Evolutionary conservation across 2,113 vertebrate species (phyloP).

Genomic region (Salvelinus alpinus): DNA sequence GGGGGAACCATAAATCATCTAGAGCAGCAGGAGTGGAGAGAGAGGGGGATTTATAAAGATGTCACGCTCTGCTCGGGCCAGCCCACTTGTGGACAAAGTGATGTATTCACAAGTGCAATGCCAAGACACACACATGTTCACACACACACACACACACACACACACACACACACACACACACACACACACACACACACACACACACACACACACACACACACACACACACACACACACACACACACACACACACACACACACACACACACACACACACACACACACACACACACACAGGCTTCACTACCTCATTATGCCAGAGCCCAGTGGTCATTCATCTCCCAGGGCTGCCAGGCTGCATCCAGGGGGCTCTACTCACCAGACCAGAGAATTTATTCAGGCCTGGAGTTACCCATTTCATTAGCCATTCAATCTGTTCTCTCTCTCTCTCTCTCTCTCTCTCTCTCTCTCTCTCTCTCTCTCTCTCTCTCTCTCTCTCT

Average conservation of each 20-base stretch:
- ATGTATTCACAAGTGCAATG: conserved; percentile 95
- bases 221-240: conserved; percentile 59
- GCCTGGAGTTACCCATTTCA: conserved; percentile 94
- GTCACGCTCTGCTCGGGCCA: conserved; percentile 77
- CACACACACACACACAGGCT: no score
- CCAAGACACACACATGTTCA: conserved; percentile 77
- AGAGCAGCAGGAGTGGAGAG: conserved; percentile 81
- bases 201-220: conserved; percentile 59
- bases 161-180: no score
- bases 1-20: conserved; percentile 85
- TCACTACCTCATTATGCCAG: conserved; percentile 91
- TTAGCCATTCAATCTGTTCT: conserved; percentile 92
- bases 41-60: conserved; percentile 95
- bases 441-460: conserved; percentile 53
- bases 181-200: no score
- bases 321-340: conserved; percentile 94
- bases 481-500: conserved; percentile 52
- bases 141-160: no score
- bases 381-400: conserved; percentile 89
- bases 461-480: background rate
- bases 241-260: conserved; percentile 58
- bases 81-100: conserved; percentile 93
- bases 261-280: no score
- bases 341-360: conserved; percentile 75
- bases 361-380: conserved; percentile 78